Conservation (phyloP, 2,113 vertebrate genomes). For the Gobiocypris rarus region DNA sequence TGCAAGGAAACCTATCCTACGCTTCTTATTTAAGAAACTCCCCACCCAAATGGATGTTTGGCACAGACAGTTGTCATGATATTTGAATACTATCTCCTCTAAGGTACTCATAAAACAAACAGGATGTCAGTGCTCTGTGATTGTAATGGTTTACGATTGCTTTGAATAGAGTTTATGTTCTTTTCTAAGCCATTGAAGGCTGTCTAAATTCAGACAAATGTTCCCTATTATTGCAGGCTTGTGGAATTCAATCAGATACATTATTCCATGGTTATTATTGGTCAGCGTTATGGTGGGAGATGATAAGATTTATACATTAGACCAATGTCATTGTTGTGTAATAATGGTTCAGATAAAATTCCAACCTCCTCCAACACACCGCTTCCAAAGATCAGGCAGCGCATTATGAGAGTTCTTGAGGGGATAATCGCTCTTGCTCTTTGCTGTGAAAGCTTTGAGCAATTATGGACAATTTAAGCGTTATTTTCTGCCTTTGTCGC, state of each 20-base stretch:
- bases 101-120: background rate
- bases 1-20: background rate
- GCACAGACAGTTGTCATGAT: background rate
- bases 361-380: background rate
- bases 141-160: background rate
- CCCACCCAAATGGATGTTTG: background rate
- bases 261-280: slow-evolving; percentile 1
- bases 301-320: slow-evolving; percentile 27
- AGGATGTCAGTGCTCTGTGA: background rate
- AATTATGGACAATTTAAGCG: slow-evolving; percentile 39
- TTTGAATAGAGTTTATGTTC: slow-evolving; percentile 27
- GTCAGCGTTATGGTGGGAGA: background rate
- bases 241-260: slow-evolving; percentile 19
- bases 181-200: background rate
- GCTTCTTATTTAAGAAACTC: background rate
- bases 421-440: slow-evolving; percentile 3
- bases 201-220: slow-evolving; percentile 3
- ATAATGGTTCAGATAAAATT: slow-evolving; percentile 8
- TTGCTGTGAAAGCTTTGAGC: slow-evolving; percentile 45
- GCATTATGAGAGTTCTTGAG: slow-evolving; percentile 5
- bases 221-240: background rate
- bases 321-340: background rate
- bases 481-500: slow-evolving; percentile 9
- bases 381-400: background rate
- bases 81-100: background rate